Conservation (phyloP, 1,140 invertebrate species). For the Acromyrmex charruanus region DNA sequence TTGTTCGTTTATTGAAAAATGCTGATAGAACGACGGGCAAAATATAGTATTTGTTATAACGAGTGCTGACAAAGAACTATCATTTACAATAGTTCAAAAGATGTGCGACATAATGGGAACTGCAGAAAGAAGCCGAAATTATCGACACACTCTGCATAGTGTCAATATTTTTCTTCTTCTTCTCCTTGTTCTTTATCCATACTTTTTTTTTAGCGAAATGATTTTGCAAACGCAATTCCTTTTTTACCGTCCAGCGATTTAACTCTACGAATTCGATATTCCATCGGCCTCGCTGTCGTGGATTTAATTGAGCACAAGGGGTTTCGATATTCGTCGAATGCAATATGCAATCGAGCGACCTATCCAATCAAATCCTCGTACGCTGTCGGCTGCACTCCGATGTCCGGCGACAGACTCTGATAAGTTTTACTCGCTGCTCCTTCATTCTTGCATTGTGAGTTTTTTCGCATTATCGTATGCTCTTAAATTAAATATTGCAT, state of each 20-base stretch:
- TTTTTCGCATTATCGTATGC: not conserved
- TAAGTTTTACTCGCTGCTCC: conserved; percentile 69
- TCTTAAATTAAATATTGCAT: not conserved
- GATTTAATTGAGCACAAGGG: conserved; percentile 75
- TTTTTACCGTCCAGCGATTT: conserved; percentile 51
- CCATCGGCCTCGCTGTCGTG: conserved; percentile 53
- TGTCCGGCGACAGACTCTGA: conserved; percentile 62
- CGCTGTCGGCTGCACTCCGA: conserved; percentile 54
- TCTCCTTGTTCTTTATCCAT: not conserved
- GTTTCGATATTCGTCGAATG: conserved; percentile 72
- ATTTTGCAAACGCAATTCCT: conserved; percentile 41
- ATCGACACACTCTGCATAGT: conserved; percentile 26
- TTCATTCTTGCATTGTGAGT: conserved; percentile 24
- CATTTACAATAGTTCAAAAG: conserved; percentile 23
- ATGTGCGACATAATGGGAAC: conserved; percentile 33
- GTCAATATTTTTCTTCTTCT: conserved; percentile 27
- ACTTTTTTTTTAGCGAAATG: not conserved
- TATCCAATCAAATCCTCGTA: conserved; percentile 70
- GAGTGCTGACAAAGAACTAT: conserved; percentile 29
- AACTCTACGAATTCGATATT: conserved; percentile 67
- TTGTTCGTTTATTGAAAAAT: not conserved
- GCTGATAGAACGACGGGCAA: not conserved
- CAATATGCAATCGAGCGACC: conserved; percentile 72
- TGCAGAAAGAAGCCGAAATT: conserved; percentile 16
- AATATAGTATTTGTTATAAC: conserved; percentile 1